These are phyloP conservation scores for Ganaspis brasiliensis DNA, from an alignment of 2,888 invertebrate genomes.

Conservation along the genomic window DNA sequence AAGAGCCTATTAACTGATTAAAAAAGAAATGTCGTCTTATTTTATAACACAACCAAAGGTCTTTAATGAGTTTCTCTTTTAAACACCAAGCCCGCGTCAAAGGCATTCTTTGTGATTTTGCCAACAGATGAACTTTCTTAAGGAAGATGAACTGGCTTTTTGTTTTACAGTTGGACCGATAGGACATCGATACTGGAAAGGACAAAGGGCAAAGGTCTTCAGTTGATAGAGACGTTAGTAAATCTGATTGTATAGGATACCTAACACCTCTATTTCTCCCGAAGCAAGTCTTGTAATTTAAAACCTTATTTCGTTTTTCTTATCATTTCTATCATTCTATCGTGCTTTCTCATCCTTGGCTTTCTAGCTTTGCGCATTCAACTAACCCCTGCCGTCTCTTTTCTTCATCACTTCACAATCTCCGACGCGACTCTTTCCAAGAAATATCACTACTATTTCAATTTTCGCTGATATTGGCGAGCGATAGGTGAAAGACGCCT, in stretches of 20 bases:
- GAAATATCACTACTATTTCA: conserved; percentile 77
- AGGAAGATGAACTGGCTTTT: conserved; percentile 23
- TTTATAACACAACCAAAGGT: neutral
- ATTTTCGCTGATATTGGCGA: conserved; percentile 76
- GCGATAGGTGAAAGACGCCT: conserved; percentile 72
- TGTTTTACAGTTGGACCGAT: conserved; percentile 5
- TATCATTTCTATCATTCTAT: conserved; percentile 30
- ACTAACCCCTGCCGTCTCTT: conserved; percentile 44
- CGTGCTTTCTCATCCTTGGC: conserved; percentile 46
- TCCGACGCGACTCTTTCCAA: conserved; percentile 62
- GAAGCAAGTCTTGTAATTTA: conserved; percentile 39
- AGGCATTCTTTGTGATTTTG: neutral
- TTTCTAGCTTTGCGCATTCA: neutral
- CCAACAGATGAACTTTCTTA: conserved; percentile 18
- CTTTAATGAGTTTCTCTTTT: neutral
- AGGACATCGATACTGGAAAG: conserved; percentile 37
- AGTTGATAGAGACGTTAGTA: conserved; percentile 68
- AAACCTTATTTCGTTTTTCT: conserved; percentile 39
- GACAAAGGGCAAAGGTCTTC: conserved; percentile 62
- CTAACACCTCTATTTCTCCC: conserved; percentile 72
- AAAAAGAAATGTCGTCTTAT: neutral
- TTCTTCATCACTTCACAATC: conserved; percentile 48
- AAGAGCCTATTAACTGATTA: no score
- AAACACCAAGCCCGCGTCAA: neutral
- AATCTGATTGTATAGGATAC: conserved; percentile 75